Evolutionary conservation across 2,888 invertebrate species (phyloP).

Genomic region (Dromius quadrimaculatus): DNA sequence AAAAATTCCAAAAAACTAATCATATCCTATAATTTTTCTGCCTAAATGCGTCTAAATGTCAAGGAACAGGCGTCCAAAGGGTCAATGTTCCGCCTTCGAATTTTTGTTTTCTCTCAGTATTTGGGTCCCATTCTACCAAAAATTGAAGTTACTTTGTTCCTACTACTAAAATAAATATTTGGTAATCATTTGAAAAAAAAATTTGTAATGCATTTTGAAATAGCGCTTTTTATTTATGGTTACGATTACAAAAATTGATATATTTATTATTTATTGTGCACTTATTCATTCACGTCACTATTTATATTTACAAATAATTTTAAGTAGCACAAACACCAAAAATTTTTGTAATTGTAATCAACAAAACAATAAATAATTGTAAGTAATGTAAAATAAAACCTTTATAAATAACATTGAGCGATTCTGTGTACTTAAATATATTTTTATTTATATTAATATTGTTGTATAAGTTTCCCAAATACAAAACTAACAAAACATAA

Average conservation of each 20-base stretch:
- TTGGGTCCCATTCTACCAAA: too few relatives aligned
- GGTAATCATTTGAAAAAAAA: background rate
- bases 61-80: too few relatives aligned
- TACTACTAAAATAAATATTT: too few relatives aligned
- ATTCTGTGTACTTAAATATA: slow-evolving; percentile 50
- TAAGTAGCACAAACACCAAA: background rate
- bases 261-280: slow-evolving; percentile 3
- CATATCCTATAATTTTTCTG: too few relatives aligned
- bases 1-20: too few relatives aligned
- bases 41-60: too few relatives aligned
- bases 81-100: too few relatives aligned
- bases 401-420: slow-evolving; percentile 48
- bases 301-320: too few relatives aligned
- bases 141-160: too few relatives aligned
- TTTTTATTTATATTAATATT: slow-evolving; percentile 50
- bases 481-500: slow-evolving; percentile 36
- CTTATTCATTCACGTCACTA: too few relatives aligned
- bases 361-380: slow-evolving; percentile 29
- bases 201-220: slow-evolving; percentile 13
- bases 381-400: slow-evolving; percentile 43
- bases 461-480: slow-evolving; percentile 45
- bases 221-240: slow-evolving; percentile 24
- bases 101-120: too few relatives aligned
- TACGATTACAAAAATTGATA: slow-evolving; percentile 25
- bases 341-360: slow-evolving; percentile 29